Conservation (phyloP, 2,113 vertebrate genomes). For the Barbus barbus region DNA sequence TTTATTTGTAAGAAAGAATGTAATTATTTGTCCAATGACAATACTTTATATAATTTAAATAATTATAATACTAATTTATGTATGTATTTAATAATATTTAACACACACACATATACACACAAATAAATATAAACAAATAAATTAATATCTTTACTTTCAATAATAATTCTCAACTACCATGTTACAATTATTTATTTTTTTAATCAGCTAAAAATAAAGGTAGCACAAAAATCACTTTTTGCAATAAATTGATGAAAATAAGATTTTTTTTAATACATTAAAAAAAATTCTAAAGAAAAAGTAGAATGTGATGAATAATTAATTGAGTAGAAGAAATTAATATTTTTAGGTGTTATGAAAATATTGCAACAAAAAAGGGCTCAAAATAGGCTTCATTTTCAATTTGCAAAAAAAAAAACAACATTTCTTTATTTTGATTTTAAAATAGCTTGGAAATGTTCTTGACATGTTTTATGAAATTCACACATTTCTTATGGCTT, state of each 20-base stretch:
- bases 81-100: no score
- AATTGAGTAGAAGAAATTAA: not conserved
- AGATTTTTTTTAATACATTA: not conserved
- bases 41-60: not conserved
- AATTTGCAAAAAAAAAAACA: not conserved
- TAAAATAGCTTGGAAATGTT: conserved; percentile 30
- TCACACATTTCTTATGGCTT: conserved; percentile 35
- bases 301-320: not conserved
- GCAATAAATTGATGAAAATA: not conserved
- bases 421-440: not conserved
- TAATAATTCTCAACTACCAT: no score
- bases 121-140: no score
- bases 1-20: not conserved
- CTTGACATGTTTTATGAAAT: conserved; percentile 49
- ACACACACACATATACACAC: no score
- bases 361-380: not conserved
- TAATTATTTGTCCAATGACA: not conserved
- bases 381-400: not conserved
- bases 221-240: no score
- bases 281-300: not conserved
- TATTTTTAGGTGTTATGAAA: no score
- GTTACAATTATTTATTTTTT: no score
- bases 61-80: no score
- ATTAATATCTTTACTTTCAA: no score
- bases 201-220: no score